Conservation (phyloP, 2,797 vertebrate genomes). For the Avahi laniger region DNA sequence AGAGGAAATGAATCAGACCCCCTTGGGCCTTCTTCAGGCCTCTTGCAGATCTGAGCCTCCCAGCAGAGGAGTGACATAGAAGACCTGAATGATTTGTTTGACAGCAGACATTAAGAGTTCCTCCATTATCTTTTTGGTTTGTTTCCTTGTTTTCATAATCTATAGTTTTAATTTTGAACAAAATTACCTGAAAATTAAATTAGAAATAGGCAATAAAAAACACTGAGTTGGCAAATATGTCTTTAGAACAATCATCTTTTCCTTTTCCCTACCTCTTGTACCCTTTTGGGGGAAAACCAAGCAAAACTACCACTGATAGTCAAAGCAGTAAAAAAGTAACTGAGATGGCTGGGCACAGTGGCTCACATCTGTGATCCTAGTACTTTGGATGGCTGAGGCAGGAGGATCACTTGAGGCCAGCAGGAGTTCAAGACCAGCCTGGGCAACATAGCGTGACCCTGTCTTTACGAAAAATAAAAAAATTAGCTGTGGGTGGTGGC, state of each 20-base stretch:
- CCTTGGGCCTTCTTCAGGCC: not conserved
- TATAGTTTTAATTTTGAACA: conserved; percentile 29
- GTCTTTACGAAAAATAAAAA: not conserved
- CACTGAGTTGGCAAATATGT: not conserved
- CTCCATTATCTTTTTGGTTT: not conserved
- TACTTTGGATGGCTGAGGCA: not conserved
- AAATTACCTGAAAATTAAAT: conserved; percentile 44
- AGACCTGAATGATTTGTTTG: not conserved
- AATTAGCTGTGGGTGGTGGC: too few species aligned
- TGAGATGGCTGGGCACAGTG: not conserved
- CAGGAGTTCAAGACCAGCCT: not conserved
- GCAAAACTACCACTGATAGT: conserved; percentile 1
- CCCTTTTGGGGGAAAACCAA: not conserved
- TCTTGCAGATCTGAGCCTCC: not conserved
- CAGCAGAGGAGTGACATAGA: not conserved
- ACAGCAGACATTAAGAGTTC: not conserved
- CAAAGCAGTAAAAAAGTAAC: conserved; percentile 14
- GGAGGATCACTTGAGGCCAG: not conserved
- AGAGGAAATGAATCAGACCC: not conserved
- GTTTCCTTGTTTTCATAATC: not conserved
- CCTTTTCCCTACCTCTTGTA: not conserved
- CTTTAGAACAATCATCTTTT: not conserved
- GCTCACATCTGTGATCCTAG: not conserved
- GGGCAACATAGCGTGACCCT: not conserved
- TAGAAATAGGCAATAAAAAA: not conserved